These are phyloP conservation scores for Elephas maximus DNA, from an alignment of 2,113 vertebrate species.

Conservation along the genomic window DNA sequence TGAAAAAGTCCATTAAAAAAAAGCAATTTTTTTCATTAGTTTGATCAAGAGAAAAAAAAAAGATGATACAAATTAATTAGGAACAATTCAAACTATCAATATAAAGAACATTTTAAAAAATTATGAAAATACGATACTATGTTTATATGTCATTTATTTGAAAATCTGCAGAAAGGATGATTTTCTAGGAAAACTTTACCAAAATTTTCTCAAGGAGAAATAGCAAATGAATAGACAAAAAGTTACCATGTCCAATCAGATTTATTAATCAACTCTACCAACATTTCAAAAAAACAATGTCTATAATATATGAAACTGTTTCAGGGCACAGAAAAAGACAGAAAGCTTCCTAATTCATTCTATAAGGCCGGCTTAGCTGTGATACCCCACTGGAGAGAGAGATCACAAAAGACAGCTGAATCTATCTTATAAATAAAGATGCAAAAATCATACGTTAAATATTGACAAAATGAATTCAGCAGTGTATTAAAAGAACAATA, in stretches of 20 bases:
- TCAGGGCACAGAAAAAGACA: background rate
- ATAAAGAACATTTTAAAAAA: background rate
- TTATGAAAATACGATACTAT: background rate
- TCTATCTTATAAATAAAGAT: background rate
- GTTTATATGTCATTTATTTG: background rate
- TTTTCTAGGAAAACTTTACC: conserved; percentile 12
- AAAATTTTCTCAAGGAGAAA: conserved; percentile 31
- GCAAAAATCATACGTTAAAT: background rate
- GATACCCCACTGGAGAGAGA: background rate
- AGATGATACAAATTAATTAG: conserved; percentile 1
- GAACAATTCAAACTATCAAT: conserved; percentile 14
- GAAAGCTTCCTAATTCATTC: background rate
- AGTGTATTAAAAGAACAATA: background rate
- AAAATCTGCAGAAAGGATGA: conserved; percentile 37
- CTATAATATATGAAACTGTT: background rate
- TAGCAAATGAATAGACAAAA: conserved; percentile 8
- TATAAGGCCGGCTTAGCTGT: background rate
- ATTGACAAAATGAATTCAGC: background rate
- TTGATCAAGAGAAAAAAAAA: background rate
- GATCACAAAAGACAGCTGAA: background rate
- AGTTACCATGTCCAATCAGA: background rate
- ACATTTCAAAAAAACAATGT: background rate
- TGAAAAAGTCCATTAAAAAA: background rate
- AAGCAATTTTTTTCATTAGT: background rate
- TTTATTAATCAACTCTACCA: background rate